Evolutionary conservation across 1,140 invertebrate genomes (phyloP), one percentile per base, ranked within the genome.

Genomic region (Coenobita brevimanus): DNA sequence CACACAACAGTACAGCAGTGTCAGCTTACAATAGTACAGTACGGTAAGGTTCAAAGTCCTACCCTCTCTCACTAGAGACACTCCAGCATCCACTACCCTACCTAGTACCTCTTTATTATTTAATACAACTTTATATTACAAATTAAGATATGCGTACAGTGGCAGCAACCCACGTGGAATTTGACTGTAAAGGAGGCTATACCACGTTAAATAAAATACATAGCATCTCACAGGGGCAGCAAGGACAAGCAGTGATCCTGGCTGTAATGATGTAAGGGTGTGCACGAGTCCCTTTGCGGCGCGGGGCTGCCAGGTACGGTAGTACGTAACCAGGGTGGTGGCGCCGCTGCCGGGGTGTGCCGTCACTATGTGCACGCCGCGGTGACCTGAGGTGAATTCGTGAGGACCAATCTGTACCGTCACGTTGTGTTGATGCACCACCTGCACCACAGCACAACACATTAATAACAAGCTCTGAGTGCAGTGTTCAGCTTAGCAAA

Each of bases 221-320:
- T 24, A 24, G 1, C 6, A 0, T 41, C 76, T 81, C 24, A 87
- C 85, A 0, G 85, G 85, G 2, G 85, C 85, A 27, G 85, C 85
- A 2, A 87, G 64, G 62, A 87, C 50, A 17, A 87, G 46, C 2
- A 87, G 27, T 6, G 73, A 54, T 8, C 85, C 85, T 21, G 85
- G 62, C 46, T 87, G 85, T 15, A 87, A 30, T 46, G 60, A 80
- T 27, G 38, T 54, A 30, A 87, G 85, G 10, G 75, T 57, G 21
- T 80, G 8, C 13, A 81, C 43, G 1, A 87, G 46, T 38, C 76
- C 76, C 85, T 80, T 73, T 6, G 62, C 54, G 46, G 85, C 85
- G 38, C 76, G 38, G 3, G 85, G 78, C 60, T 87, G 46, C 30
- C 64, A 71, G 43, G 85, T 87, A 3, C 78, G 46, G 76, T 71